Evolutionary conservation across 2,888 invertebrate species (phyloP).

Genomic region (Masnerella sp.): DNA sequence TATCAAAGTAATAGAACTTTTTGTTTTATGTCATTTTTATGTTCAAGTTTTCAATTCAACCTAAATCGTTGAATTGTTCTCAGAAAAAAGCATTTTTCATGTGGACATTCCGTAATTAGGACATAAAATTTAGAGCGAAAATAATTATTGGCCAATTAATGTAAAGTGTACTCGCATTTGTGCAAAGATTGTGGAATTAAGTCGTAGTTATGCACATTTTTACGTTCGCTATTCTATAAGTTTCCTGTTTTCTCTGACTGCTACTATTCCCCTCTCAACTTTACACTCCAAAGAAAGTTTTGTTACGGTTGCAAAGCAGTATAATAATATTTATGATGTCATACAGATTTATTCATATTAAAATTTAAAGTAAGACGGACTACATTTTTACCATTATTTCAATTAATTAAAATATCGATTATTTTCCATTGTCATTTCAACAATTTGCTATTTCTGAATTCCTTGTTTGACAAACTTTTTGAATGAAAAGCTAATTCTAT

Average conservation of each 20-base stretch:
- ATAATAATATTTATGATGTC: conserved; percentile 39
- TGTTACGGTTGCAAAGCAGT: conserved; percentile 37
- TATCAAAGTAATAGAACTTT: no score
- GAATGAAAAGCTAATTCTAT: no score
- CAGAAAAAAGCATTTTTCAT: not conserved
- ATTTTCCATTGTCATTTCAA: not conserved
- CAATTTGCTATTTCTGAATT: not conserved
- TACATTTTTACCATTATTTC: conserved; percentile 11
- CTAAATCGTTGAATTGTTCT: not conserved
- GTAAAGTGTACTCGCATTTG: conserved; percentile 2
- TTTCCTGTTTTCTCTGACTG: conserved; percentile 30
- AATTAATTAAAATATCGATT: not conserved
- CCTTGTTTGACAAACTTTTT: not conserved
- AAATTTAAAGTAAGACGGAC: conserved; percentile 15
- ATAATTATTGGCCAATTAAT: conserved; percentile 18
- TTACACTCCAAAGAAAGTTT: conserved; percentile 29
- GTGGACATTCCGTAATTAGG: no score
- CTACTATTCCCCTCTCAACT: conserved; percentile 14
- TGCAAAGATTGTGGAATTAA: conserved; percentile 5
- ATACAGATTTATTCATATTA: conserved; percentile 13
- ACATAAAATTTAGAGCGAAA: not conserved
- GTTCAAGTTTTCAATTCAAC: no score
- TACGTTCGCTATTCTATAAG: conserved; percentile 31
- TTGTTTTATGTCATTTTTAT: no score
- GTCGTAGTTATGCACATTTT: conserved; percentile 17